Conservation (phyloP, 1,140 invertebrate genomes). For the Papilio glaucus region DNA sequence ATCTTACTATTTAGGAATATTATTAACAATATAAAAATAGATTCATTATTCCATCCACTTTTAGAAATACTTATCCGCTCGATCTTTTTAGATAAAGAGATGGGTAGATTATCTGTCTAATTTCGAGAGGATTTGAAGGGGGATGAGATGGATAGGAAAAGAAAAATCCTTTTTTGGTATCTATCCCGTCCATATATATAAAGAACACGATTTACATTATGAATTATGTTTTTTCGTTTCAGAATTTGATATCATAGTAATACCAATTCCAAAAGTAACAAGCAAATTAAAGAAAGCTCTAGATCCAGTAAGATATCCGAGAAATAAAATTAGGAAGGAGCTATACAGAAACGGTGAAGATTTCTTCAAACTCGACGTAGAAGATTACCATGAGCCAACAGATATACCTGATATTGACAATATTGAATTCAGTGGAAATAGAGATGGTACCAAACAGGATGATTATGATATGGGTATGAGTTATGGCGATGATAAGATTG, state of each 20-base stretch:
- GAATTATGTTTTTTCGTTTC: conserved; percentile 44
- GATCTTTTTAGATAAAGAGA: no score
- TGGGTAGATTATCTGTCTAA: no score
- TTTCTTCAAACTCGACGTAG: conserved; percentile 56
- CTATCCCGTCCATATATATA: no score
- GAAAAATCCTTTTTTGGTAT: no score
- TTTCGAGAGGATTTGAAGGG: no score
- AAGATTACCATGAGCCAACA: conserved; percentile 60
- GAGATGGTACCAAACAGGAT: conserved; percentile 26
- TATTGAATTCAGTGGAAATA: conserved; percentile 53
- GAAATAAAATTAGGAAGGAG: conserved; percentile 36
- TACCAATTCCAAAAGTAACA: conserved; percentile 58
- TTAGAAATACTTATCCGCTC: no score
- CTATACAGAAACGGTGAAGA: conserved; percentile 42
- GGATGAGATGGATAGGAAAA: no score
- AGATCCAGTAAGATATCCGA: conserved; percentile 7
- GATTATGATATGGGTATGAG: conserved; percentile 34
- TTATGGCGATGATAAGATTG: conserved; percentile 63
- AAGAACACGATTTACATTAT: conserved; percentile 9
- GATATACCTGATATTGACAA: conserved; percentile 60
- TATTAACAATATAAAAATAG: no score
- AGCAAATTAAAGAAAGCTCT: conserved; percentile 39
- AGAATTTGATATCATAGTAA: conserved; percentile 66
- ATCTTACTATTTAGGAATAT: no score
- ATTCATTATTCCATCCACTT: no score